Conservation (phyloP, 2,113 vertebrate genomes). For the Hucho hucho region DNA sequence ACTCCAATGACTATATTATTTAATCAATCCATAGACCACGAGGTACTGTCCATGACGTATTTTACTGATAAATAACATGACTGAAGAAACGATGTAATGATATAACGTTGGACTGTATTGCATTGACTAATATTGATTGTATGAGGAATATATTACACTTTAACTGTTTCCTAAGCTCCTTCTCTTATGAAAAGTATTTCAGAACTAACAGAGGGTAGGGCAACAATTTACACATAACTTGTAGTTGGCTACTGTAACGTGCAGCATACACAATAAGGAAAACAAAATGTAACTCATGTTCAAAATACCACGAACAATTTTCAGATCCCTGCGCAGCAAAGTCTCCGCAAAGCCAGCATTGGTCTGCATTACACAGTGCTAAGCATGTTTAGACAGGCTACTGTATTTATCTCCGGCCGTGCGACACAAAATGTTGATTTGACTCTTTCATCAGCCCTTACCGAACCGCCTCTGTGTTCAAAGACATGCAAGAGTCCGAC, state of each 20-base stretch:
- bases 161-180: slow-evolving; percentile 21
- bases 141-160: slow-evolving; percentile 43
- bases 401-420: slow-evolving; percentile 62
- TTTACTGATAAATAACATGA: slow-evolving; percentile 28
- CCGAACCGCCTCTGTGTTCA: slow-evolving; percentile 49
- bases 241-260: slow-evolving; percentile 30
- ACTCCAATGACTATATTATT: slow-evolving; percentile 28
- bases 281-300: slow-evolving; percentile 59
- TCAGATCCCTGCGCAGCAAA: slow-evolving; percentile 66
- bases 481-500: slow-evolving; percentile 61
- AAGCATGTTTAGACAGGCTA: slow-evolving; percentile 64
- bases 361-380: slow-evolving; percentile 53
- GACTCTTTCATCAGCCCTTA: slow-evolving; percentile 59
- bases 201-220: slow-evolving; percentile 36
- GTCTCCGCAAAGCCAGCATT: slow-evolving; percentile 52
- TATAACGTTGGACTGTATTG: slow-evolving; percentile 25
- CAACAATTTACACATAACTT: slow-evolving; percentile 48
- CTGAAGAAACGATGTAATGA: slow-evolving; percentile 29
- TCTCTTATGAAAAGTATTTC: slow-evolving; percentile 34
- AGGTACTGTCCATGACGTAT: slow-evolving; percentile 27
- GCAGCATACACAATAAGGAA: slow-evolving; percentile 27
- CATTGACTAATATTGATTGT: slow-evolving; percentile 28
- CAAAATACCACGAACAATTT: slow-evolving; percentile 44
- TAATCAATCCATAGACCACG: slow-evolving; percentile 16
- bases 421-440: slow-evolving; percentile 48